Evolutionary conservation across 2,888 invertebrate genomes (phyloP).

Genomic region (Vannuccia rotundouncinata): DNA sequence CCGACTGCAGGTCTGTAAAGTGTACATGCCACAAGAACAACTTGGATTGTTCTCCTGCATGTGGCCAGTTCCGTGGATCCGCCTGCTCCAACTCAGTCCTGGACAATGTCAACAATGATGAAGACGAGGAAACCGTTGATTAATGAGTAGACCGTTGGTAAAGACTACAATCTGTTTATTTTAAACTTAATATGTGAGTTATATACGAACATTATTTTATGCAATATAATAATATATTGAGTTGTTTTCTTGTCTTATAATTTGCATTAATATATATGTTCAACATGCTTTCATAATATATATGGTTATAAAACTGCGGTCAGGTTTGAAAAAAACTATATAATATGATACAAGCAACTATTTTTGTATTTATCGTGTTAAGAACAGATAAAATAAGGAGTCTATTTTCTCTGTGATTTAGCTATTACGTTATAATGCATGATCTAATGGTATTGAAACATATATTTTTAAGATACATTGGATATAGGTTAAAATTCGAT

Average conservation of each 20-base stretch:
- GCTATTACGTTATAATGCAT: not conserved
- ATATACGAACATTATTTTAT: conserved; percentile 13
- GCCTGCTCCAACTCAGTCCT: conserved; percentile 9
- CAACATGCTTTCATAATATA: not conserved
- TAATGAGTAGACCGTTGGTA: not conserved
- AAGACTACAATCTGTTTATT: conserved; percentile 5
- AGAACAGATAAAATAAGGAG: not conserved
- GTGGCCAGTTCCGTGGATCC: not conserved
- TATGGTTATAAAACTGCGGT: not conserved
- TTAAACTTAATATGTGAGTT: conserved; percentile 1
- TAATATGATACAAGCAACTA: not conserved
- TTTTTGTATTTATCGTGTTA: not conserved
- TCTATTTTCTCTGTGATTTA: not conserved
- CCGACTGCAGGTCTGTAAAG: not conserved
- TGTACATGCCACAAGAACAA: not conserved
- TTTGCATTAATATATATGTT: not conserved
- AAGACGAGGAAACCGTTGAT: not conserved
- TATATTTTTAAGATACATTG: not conserved
- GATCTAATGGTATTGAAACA: not conserved
- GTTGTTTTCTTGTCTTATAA: not conserved
- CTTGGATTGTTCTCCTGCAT: not conserved
- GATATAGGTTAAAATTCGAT: not conserved
- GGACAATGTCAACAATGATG: not conserved
- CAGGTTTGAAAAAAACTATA: not conserved
- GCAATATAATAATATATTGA: not conserved